Conservation (phyloP, 2,888 invertebrate species). For the Ecliptopera silaceata region DNA sequence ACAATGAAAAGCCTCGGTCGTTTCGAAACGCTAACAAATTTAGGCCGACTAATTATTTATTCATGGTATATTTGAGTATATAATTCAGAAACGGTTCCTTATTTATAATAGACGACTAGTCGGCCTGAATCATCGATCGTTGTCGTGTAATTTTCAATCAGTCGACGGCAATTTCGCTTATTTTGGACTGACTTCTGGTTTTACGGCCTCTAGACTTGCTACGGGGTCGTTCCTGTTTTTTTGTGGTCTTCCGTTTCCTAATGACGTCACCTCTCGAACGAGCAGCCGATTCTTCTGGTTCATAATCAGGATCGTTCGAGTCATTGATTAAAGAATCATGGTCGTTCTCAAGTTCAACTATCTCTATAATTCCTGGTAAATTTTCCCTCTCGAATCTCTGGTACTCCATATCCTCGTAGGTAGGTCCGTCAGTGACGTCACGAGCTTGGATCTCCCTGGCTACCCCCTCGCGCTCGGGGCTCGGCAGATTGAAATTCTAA, state of each 20-base stretch:
- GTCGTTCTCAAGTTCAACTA: constrained; percentile 63
- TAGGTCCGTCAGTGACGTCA: constrained; percentile 62
- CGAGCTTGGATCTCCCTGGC: constrained; percentile 53
- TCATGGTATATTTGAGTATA: not conserved
- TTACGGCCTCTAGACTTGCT: constrained; percentile 72
- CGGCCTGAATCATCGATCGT: constrained; percentile 4
- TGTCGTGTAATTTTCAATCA: constrained; percentile 47
- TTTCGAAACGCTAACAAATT: not conserved
- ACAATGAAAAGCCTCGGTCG: constrained; percentile 3
- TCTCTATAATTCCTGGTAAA: constrained; percentile 65
- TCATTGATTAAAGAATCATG: constrained; percentile 47
- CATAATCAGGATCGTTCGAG: constrained; percentile 63
- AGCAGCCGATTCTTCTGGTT: constrained; percentile 59
- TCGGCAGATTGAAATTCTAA: constrained; percentile 80
- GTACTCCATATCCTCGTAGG: constrained; percentile 64
- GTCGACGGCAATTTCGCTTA: constrained; percentile 61
- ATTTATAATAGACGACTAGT: not conserved
- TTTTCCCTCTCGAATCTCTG: constrained; percentile 49
- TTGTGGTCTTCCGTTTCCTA: constrained; percentile 65
- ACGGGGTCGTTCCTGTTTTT: constrained; percentile 65
- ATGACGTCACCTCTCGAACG: constrained; percentile 68
- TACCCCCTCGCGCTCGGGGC: constrained; percentile 55
- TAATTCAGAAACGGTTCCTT: too few relatives aligned
- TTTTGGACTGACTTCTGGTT: constrained; percentile 70
- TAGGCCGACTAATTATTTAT: not conserved